phyloP scores from a whole-genome alignment of 2,113 vertebrate species.

The Sceloporus tristichus region DNA sequence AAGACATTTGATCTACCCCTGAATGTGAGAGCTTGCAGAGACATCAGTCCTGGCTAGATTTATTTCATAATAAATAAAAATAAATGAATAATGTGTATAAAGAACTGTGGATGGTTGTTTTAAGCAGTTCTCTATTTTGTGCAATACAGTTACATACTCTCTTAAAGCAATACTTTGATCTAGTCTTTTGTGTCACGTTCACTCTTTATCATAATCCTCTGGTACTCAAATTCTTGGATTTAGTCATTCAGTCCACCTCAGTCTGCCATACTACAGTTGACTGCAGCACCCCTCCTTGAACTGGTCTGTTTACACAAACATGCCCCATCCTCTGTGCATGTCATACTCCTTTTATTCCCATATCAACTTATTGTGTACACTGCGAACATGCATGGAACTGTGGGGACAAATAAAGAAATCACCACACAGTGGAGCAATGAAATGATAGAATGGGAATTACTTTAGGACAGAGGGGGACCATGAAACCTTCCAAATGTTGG shows the following conservation, averaged over 20 bases:
- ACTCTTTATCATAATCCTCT: background rate
- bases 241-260: background rate
- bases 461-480: no score
- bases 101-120: background rate
- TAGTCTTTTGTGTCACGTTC: no score
- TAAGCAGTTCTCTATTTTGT: background rate
- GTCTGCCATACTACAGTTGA: background rate
- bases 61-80: background rate
- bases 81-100: background rate
- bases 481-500: no score
- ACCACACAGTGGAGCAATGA: background rate
- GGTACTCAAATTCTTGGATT: background rate
- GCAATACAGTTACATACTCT: background rate
- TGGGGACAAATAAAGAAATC: background rate
- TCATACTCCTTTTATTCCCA: background rate
- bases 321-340: background rate
- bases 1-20: no score
- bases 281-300: background rate
- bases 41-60: background rate
- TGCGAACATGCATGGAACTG: background rate
- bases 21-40: background rate
- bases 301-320: background rate
- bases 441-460: background rate
- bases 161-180: background rate
- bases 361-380: background rate